phyloP scores from a whole-genome alignment of 2,888 invertebrate species.

The Leucozona laternaria region DNA sequence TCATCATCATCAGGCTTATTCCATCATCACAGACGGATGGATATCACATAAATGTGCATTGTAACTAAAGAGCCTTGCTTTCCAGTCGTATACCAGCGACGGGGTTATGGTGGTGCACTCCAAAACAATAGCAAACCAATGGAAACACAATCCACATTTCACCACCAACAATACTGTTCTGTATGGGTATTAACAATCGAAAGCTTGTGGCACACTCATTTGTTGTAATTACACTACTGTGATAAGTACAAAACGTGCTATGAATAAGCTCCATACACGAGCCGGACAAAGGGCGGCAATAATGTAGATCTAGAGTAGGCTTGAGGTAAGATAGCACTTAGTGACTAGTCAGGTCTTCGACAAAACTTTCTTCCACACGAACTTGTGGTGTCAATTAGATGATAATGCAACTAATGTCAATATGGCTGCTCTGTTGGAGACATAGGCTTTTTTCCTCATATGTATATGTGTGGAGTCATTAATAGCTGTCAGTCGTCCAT shows the following conservation, averaged over 20 bases:
- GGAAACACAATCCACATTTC: constrained; percentile 29
- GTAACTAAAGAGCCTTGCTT: constrained; percentile 27
- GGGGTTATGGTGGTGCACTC: constrained; percentile 7
- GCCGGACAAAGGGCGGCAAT: constrained; percentile 32
- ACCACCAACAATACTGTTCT: constrained; percentile 29
- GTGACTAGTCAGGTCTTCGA: constrained; percentile 17
- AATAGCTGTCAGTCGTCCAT: constrained; percentile 44
- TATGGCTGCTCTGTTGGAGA: constrained; percentile 1
- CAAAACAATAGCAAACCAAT: constrained; percentile 50
- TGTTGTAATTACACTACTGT: constrained; percentile 46
- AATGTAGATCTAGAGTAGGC: constrained; percentile 13
- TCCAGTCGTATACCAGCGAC: neutral
- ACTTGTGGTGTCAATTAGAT: constrained; percentile 52
- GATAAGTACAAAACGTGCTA: neutral
- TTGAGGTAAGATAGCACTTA: constrained; percentile 21
- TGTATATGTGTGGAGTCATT: constrained; percentile 45
- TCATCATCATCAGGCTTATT: constrained; percentile 5
- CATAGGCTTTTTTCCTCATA: constrained; percentile 19
- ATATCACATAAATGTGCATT: constrained; percentile 45
- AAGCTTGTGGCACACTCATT: constrained; percentile 48
- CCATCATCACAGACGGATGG: no score
- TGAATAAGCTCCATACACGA: constrained; percentile 32
- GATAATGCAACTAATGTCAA: constrained; percentile 60
- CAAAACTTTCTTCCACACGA: constrained; percentile 61
- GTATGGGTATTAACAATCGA: constrained; percentile 51